Percentiles rank a stretch among this genome's conserved stretches.
phyloP scores from a whole-genome alignment of 2,797 vertebrate species.

The Cossypha niveicapilla region DNA sequence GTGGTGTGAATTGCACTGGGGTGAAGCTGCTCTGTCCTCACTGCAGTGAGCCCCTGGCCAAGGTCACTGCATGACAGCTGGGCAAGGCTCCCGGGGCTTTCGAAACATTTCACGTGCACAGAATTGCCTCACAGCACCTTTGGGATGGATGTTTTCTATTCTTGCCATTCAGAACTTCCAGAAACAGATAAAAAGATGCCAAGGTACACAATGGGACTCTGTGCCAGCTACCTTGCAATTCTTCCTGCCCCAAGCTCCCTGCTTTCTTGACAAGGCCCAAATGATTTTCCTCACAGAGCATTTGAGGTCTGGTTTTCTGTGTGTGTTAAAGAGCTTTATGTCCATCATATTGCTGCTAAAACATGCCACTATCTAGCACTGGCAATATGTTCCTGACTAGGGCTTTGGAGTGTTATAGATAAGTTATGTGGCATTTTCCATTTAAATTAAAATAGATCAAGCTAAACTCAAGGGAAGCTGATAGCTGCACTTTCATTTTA shows the following conservation, averaged over 20 bases:
- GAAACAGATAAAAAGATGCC: background rate
- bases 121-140: background rate
- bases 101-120: background rate
- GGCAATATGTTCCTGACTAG: background rate
- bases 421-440: conserved; percentile 13
- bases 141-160: background rate
- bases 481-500: conserved; percentile 28
- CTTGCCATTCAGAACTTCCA: background rate
- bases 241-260: background rate
- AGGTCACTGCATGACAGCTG: background rate
- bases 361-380: background rate
- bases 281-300: background rate
- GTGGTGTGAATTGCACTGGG: accelerated
- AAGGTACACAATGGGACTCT: background rate
- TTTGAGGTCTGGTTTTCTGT: background rate
- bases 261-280: background rate
- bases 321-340: background rate
- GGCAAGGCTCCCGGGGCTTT: background rate
- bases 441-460: conserved; percentile 52
- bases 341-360: background rate
- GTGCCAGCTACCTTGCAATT: background rate
- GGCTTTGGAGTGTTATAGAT: background rate
- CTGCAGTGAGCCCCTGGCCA: accelerated
- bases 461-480: conserved; percentile 23
- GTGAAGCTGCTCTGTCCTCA: accelerated